Percentiles rank a stretch among this genome's conserved stretches.
Conservation (phyloP, 2,113 vertebrate species). For the Cettia cetti region DNA sequence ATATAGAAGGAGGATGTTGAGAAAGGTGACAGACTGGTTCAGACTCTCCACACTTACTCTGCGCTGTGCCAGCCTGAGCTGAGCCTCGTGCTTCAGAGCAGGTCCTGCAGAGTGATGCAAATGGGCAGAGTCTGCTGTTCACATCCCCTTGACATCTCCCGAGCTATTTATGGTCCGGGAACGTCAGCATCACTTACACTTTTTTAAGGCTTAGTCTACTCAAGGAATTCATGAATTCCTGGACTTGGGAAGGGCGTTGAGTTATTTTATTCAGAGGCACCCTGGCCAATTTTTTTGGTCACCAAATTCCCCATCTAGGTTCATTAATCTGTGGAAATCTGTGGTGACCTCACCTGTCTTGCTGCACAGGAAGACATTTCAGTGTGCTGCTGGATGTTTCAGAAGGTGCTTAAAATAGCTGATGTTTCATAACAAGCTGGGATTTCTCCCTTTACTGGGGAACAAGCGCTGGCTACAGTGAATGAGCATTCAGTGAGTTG, state of each 20-base stretch:
- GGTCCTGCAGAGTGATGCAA: not conserved
- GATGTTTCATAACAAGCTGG: slow-evolving; percentile 7
- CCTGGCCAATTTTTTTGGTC: not conserved
- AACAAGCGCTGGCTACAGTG: not conserved
- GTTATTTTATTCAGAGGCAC: not conserved
- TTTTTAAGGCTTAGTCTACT: not conserved
- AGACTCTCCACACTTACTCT: not conserved
- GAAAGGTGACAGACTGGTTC: not conserved
- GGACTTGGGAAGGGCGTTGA: not conserved
- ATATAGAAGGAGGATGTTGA: not conserved
- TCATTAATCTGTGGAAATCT: not conserved
- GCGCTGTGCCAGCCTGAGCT: not conserved
- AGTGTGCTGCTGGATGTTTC: not conserved
- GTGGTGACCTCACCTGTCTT: not conserved
- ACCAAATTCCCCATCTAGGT: not conserved
- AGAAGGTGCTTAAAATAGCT: slow-evolving; percentile 41
- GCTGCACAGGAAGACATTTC: not conserved
- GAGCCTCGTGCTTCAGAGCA: not conserved
- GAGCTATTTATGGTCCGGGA: not conserved
- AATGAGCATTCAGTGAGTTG: not conserved
- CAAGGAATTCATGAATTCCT: slow-evolving; percentile 21
- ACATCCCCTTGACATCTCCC: not conserved
- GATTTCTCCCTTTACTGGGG: not conserved
- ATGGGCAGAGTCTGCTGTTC: not conserved
- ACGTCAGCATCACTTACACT: not conserved